These are phyloP conservation scores for Drosophila insularis DNA, from an alignment of 1,140 invertebrate species.

Conservation along the genomic window DNA sequence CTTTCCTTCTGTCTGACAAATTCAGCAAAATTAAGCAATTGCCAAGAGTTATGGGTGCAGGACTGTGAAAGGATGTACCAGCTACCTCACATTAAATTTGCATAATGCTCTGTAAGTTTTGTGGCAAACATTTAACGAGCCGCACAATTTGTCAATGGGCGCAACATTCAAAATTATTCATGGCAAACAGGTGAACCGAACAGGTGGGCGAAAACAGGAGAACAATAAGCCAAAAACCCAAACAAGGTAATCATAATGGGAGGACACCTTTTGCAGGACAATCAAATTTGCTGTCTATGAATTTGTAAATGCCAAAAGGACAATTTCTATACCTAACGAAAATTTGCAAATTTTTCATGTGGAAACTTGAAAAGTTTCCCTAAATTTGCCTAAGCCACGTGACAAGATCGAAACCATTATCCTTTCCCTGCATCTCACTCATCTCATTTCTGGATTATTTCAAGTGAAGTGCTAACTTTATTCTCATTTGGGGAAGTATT, in stretches of 20 bases:
- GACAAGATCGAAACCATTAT: background rate
- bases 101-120: slow-evolving; percentile 48
- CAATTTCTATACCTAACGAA: slow-evolving; percentile 27
- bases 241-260: slow-evolving; percentile 15
- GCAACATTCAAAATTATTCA: slow-evolving; percentile 45
- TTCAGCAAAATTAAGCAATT: slow-evolving; percentile 16
- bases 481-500: background rate
- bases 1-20: background rate
- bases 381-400: background rate
- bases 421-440: background rate
- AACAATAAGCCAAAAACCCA: slow-evolving; percentile 14
- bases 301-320: slow-evolving; percentile 41
- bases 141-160: slow-evolving; percentile 55
- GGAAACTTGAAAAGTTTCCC: background rate
- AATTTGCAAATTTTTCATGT: slow-evolving; percentile 9
- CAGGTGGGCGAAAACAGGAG: background rate
- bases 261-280: slow-evolving; percentile 12
- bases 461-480: background rate
- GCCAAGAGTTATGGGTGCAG: slow-evolving; percentile 10
- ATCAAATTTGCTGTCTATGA: slow-evolving; percentile 52
- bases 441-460: background rate
- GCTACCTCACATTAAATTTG: slow-evolving; percentile 34
- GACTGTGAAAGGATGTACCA: slow-evolving; percentile 13
- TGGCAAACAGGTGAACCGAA: slow-evolving; percentile 6
- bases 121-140: slow-evolving; percentile 53